phyloP scores from a whole-genome alignment of 2,113 vertebrate species.

The Eretmochelys imbricata region DNA sequence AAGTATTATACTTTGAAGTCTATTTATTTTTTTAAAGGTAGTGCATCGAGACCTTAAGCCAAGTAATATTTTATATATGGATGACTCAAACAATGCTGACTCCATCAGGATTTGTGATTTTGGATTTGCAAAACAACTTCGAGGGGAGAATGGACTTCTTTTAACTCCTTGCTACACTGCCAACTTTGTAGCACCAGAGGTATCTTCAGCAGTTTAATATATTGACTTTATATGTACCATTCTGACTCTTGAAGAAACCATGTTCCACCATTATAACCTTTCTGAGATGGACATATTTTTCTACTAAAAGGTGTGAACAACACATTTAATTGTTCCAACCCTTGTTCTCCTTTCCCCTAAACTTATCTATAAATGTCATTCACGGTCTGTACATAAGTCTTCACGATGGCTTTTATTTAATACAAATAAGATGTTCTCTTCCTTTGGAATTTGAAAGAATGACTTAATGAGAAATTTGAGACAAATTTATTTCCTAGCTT shows the following conservation, averaged over 20 bases:
- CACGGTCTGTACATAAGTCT: background rate
- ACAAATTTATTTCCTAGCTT: background rate
- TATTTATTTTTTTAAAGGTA: conserved; percentile 80
- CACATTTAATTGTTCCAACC: no score
- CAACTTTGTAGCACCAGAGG: conserved; percentile 98
- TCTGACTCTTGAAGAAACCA: background rate
- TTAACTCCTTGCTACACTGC: conserved; percentile 97
- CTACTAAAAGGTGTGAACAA: background rate
- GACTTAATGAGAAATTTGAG: background rate
- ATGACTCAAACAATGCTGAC: conserved; percentile 94
- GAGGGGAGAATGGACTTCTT: conserved; percentile 94
- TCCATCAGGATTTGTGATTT: conserved; percentile 99
- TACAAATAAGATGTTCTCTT: background rate
- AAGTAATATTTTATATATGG: conserved; percentile 98
- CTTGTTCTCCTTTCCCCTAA: background rate
- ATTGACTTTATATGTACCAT: background rate
- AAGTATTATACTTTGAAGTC: background rate
- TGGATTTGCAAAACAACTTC: conserved; percentile 96
- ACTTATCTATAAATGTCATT: background rate
- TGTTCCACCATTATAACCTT: background rate
- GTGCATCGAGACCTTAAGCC: conserved; percentile 98
- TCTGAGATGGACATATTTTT: background rate
- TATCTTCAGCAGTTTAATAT: conserved; percentile 60
- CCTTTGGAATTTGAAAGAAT: background rate
- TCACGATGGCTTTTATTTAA: background rate